phyloP scores from a whole-genome alignment of 1,140 invertebrate genomes.

The Cyphomyrmex costatus region DNA sequence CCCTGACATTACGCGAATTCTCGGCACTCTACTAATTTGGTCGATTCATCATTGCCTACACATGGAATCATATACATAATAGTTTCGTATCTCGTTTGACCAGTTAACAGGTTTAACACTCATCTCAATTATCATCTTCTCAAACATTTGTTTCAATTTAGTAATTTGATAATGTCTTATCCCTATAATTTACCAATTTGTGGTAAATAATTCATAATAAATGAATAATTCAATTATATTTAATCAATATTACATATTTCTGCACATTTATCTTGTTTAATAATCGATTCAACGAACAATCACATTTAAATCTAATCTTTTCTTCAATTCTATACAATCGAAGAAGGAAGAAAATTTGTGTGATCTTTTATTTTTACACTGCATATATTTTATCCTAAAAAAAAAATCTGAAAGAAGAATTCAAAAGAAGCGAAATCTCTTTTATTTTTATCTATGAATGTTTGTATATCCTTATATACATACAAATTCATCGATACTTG shows the following conservation, averaged over 20 bases:
- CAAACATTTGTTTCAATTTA: slow-evolving; percentile 12
- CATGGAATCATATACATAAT: slow-evolving; percentile 29
- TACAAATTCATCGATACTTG: slow-evolving; percentile 2
- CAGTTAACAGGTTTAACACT: slow-evolving; percentile 3
- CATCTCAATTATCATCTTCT: slow-evolving; percentile 19
- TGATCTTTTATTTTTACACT: background rate
- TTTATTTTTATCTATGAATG: background rate
- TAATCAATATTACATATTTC: background rate
- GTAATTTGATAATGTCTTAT: slow-evolving; percentile 8
- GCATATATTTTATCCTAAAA: slow-evolving; percentile 13
- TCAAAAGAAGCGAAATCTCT: background rate
- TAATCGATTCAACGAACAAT: background rate
- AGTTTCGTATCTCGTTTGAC: background rate
- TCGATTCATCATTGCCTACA: slow-evolving; percentile 55
- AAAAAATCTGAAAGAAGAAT: background rate
- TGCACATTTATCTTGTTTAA: background rate
- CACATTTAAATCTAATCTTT: background rate
- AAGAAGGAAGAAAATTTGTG: background rate
- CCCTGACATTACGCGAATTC: slow-evolving; percentile 65
- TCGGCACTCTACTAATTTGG: slow-evolving; percentile 37
- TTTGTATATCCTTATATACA: background rate
- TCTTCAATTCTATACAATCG: background rate
- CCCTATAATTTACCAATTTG: background rate
- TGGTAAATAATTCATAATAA: background rate
- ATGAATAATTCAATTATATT: background rate